Evolutionary conservation across 2,113 vertebrate species (phyloP).

Genomic region (Tachysurus vachellii): DNA sequence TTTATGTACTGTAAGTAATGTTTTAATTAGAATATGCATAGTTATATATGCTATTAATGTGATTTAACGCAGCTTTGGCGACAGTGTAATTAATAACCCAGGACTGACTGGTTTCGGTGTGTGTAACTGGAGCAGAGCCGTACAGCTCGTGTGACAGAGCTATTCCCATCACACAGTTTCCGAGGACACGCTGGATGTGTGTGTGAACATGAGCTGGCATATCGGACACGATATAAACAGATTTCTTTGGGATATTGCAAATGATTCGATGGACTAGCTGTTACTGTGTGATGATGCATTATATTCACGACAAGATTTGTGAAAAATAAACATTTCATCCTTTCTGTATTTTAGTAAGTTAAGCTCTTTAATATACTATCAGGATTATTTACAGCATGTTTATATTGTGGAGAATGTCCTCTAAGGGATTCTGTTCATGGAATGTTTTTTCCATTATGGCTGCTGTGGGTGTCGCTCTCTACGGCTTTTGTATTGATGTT

Average conservation of each 20-base stretch:
- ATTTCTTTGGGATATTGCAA: conserved; percentile 10
- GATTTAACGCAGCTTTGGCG: neutral
- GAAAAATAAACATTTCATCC: neutral
- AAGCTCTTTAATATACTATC: neutral
- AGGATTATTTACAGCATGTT: neutral
- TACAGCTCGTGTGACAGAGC: conserved; percentile 53
- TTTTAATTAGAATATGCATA: neutral
- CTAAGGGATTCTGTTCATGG: conserved; percentile 22
- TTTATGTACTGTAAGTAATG: neutral
- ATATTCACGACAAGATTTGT: neutral
- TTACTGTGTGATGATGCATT: neutral
- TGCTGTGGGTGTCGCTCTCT: neutral
- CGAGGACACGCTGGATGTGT: conserved; percentile 32
- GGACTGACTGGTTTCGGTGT: conserved; percentile 31
- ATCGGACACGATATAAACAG: neutral
- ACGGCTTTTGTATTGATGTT: neutral
- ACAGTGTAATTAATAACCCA: conserved; percentile 40
- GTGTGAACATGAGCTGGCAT: conserved; percentile 40
- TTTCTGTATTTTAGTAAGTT: neutral
- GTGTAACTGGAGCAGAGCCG: conserved; percentile 48
- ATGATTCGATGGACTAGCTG: neutral
- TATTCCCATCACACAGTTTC: conserved; percentile 56
- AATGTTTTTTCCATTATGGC: conserved; percentile 27
- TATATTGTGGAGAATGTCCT: conserved; percentile 7
- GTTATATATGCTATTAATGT: neutral